Evolutionary conservation across 1,140 invertebrate genomes (phyloP).

Genomic region (Eupeodes corollae): DNA sequence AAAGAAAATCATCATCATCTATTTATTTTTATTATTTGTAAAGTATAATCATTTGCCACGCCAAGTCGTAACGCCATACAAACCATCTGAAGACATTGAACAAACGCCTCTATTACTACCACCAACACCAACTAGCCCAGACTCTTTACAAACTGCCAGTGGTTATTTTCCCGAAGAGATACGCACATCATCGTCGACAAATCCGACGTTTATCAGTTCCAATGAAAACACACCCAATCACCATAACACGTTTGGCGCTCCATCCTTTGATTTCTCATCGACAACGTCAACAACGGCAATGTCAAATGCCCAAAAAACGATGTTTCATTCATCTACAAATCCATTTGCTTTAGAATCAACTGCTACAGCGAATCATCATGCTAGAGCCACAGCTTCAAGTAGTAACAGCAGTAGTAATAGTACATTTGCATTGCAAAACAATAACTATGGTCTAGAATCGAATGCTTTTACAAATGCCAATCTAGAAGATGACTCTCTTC

Average conservation of each 20-base stretch:
- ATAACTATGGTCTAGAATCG: conserved; percentile 25
- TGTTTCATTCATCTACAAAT: conserved; percentile 22
- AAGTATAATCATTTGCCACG: conserved; percentile 67
- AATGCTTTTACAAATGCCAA: conserved; percentile 12
- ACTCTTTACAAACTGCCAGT: conserved; percentile 40
- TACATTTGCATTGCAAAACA: conserved; percentile 26
- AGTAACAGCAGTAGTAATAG: conserved; percentile 16
- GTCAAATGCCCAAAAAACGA: conserved; percentile 22
- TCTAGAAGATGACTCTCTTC: not conserved
- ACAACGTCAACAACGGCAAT: conserved; percentile 15
- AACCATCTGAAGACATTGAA: conserved; percentile 68
- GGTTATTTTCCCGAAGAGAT: conserved; percentile 32
- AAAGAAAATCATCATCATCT: too few relatives aligned
- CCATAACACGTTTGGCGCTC: conserved; percentile 4
- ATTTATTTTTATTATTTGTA: not conserved
- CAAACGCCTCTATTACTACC: conserved; percentile 43
- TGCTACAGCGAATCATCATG: conserved; percentile 4
- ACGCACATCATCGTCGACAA: conserved; percentile 19
- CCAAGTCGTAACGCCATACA: conserved; percentile 78
- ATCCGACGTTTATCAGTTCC: conserved; percentile 33
- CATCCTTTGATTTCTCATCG: not conserved
- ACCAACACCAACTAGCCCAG: conserved; percentile 41
- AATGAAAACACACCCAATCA: conserved; percentile 33
- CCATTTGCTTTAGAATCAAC: conserved; percentile 16
- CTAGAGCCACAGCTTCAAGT: conserved; percentile 6